These are phyloP conservation scores for Strigamia crassipes DNA, from an alignment of 2,888 invertebrate species.

Conservation along the genomic window DNA sequence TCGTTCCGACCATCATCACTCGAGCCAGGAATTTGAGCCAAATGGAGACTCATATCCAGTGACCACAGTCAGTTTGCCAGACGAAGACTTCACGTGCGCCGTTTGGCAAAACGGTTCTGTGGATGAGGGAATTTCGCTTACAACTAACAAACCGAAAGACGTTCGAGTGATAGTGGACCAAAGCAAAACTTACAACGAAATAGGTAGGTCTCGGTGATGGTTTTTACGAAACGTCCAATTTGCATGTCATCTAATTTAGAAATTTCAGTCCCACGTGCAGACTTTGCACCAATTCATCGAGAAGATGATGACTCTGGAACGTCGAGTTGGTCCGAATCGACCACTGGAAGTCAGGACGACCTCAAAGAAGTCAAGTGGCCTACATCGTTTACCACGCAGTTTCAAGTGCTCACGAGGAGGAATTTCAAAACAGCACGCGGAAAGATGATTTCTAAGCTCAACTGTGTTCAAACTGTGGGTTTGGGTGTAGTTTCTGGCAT, in stretches of 20 bases:
- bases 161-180: conserved; percentile 51
- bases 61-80: conserved; percentile 23
- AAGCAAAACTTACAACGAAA: conserved; percentile 52
- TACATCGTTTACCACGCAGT: conserved; percentile 79
- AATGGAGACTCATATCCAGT: not conserved
- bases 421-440: conserved; percentile 77
- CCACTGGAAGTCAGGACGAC: conserved; percentile 60
- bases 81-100: not conserved
- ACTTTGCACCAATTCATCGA: conserved; percentile 47
- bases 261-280: conserved; percentile 4
- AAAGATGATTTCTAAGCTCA: conserved; percentile 74
- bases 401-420: conserved; percentile 71
- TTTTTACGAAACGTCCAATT: not conserved
- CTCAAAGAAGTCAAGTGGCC: conserved; percentile 64
- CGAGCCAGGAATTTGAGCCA: not conserved
- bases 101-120: conserved; percentile 20
- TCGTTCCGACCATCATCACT: conserved; percentile 2
- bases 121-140: conserved; percentile 6
- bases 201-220: conserved; percentile 48
- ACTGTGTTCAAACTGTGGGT: conserved; percentile 76
- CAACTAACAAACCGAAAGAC: conserved; percentile 50
- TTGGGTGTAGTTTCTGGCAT: conserved; percentile 74
- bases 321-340: conserved; percentile 70
- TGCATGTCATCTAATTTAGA: conserved; percentile 9
- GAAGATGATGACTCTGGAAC: conserved; percentile 68